Base-by-base conservation (phyloP, 2,797 vertebrate species). In the Phoebastria nigripes region DNA sequence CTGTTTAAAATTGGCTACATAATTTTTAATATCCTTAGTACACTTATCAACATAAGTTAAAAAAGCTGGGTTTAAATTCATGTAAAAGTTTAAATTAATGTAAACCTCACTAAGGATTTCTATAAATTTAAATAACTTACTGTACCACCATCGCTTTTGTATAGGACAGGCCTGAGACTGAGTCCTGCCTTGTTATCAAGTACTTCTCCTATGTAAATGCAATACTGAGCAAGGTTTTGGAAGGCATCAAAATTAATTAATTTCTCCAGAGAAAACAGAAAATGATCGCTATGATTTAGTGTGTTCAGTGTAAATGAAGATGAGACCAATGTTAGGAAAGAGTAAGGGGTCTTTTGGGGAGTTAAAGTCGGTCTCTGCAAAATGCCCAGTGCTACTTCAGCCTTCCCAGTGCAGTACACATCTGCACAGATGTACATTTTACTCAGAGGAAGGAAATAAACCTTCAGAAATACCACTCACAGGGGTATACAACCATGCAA, bases 241-340 rank as follows among this genome's bases (percentile, higher is more conserved):
- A 88, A 92, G 52, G 67, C 71, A 58, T 26, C 44, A 59, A 18
- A 90, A 58, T 58, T 8, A 86, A 55, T 81, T 87, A 37, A 69
- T 72, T 90, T 72, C 67, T 94, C 86, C 29, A 42, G 74, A 70
- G 93, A 73, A 87, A 82, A 59, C 10, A 82, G 47, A 63, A 94
- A 93, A 69, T 41, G 58, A 94, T 91, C 8, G 6, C 51, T 66
- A 14, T 35, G 62, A 52, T 71, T 88, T 79, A 70, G 15, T 22
- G 41, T 42, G 26, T 47, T 90, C 81, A 42, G 17, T 18, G 41
- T 51, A 86, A 89, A 79, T 72, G 73, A 94, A 87, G 76, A 63
- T 55, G 47, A 90, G 66, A 71, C 8, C 10, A 1, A 18, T 52
- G 39, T 35, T 74, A 90, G 71, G 47, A 67, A 95, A 77, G 39